Conservation (phyloP, 2,888 invertebrate species). For the Zaprionus bogoriensis region DNA sequence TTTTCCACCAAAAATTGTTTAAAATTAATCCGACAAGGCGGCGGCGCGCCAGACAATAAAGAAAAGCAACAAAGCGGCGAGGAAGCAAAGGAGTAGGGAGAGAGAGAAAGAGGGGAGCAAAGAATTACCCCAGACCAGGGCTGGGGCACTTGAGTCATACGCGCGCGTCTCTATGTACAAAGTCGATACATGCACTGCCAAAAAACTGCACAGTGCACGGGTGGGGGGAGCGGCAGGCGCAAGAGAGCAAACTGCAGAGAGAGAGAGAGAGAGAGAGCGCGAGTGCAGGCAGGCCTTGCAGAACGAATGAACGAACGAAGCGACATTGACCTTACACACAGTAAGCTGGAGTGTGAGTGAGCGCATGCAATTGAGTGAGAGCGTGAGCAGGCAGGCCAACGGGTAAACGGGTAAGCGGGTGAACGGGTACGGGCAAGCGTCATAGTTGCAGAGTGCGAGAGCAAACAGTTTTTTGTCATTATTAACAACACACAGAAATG, state of each 20-base stretch:
- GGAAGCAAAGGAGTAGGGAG: not conserved
- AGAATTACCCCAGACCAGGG: constrained; percentile 39
- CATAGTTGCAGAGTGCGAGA: constrained; percentile 35
- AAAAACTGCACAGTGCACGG: not conserved
- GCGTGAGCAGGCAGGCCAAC: no score
- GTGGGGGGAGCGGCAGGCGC: no score
- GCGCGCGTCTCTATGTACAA: constrained; percentile 50
- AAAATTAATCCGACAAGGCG: constrained; percentile 60
- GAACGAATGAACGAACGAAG: constrained; percentile 53
- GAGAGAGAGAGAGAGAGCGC: not conserved
- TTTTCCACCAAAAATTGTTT: constrained; percentile 66
- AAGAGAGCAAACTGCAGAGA: constrained; percentile 1
- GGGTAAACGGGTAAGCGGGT: constrained; percentile 18
- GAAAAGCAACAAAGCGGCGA: constrained; percentile 31
- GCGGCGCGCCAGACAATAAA: constrained; percentile 49
- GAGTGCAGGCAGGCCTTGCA: constrained; percentile 14
- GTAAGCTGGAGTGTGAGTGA: constrained; percentile 23
- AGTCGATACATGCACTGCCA: constrained; percentile 63
- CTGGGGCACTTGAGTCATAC: constrained; percentile 67
- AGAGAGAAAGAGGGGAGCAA: constrained; percentile 11
- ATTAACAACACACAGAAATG: constrained; percentile 54
- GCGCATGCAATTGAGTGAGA: no score
- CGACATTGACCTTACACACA: constrained; percentile 81
- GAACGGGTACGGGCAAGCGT: constrained; percentile 28
- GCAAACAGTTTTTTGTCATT: constrained; percentile 52